phyloP scores from a whole-genome alignment of 2,888 invertebrate genomes.

The Eupeodes luniger region DNA sequence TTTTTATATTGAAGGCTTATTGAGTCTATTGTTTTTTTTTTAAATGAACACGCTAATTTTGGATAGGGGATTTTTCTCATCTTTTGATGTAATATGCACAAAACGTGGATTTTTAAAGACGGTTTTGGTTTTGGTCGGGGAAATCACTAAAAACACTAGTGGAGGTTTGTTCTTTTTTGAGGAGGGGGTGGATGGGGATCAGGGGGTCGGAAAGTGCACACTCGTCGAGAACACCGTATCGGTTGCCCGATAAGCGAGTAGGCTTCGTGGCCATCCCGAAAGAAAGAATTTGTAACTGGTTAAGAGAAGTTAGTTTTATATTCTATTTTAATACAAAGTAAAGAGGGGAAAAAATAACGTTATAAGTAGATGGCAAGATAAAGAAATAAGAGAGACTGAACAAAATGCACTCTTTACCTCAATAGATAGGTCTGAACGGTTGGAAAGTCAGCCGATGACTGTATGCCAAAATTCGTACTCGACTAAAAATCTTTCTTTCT shows the following conservation, averaged over 20 bases:
- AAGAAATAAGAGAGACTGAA: neutral
- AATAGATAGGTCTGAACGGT: constrained; percentile 32
- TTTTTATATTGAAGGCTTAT: constrained; percentile 24
- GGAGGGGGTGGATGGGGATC: constrained; percentile 10
- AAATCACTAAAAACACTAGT: neutral
- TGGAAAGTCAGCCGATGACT: constrained; percentile 40
- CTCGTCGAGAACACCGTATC: constrained; percentile 31
- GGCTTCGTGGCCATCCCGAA: constrained; percentile 37
- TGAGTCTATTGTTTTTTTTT: constrained; percentile 1
- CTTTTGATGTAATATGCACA: constrained; percentile 5
- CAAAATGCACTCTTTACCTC: neutral
- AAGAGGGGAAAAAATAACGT: no score
- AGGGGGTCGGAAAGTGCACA: constrained; percentile 31
- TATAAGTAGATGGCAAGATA: neutral
- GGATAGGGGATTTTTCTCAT: neutral
- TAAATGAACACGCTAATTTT: constrained; percentile 6
- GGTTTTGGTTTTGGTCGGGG: neutral
- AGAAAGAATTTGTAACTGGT: neutral
- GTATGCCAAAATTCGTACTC: neutral
- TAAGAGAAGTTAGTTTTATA: neutral
- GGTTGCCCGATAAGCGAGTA: constrained; percentile 26
- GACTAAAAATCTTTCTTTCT: no score
- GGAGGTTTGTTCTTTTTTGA: neutral
- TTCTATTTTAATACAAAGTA: no score
- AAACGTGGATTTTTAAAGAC: constrained; percentile 15